Evolutionary conservation across 2,888 invertebrate species (phyloP).

Genomic region (Caenorhabditis sp.): DNA sequence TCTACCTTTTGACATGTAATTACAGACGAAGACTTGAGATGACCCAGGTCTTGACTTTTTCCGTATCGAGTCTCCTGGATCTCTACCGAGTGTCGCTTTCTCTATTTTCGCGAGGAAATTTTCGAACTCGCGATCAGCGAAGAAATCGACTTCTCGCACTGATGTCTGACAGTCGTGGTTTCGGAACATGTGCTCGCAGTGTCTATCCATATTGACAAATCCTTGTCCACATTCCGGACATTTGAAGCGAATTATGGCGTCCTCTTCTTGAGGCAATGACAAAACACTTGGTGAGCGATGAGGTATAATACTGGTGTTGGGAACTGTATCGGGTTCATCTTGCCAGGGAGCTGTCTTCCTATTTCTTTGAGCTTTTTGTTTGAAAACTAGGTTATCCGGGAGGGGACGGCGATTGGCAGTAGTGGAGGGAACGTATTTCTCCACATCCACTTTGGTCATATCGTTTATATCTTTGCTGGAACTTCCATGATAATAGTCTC

Average conservation of each 20-base stretch:
- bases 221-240: slow-evolving; percentile 54
- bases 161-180: slow-evolving; percentile 43
- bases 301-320: neutral
- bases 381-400: slow-evolving; percentile 29
- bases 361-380: slow-evolving; percentile 21
- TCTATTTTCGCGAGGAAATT: slow-evolving; percentile 47
- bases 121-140: slow-evolving; percentile 54
- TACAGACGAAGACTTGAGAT: slow-evolving; percentile 34
- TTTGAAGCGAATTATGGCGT: slow-evolving; percentile 22
- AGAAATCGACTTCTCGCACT: slow-evolving; percentile 35
- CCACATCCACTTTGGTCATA: slow-evolving; percentile 53
- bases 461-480: slow-evolving; percentile 20
- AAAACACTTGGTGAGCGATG: neutral
- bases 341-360: slow-evolving; percentile 49
- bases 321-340: slow-evolving; percentile 25
- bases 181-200: slow-evolving; percentile 46
- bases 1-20: slow-evolving; percentile 26
- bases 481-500: slow-evolving; percentile 3
- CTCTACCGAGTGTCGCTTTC: slow-evolving; percentile 25
- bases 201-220: slow-evolving; percentile 33
- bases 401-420: slow-evolving; percentile 45
- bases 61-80: neutral
- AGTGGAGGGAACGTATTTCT: slow-evolving; percentile 33
- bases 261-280: neutral
- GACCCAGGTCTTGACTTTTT: slow-evolving; percentile 32